Base-by-base conservation (phyloP, 1,140 invertebrate genomes). In the Goniozus legneri region DNA sequence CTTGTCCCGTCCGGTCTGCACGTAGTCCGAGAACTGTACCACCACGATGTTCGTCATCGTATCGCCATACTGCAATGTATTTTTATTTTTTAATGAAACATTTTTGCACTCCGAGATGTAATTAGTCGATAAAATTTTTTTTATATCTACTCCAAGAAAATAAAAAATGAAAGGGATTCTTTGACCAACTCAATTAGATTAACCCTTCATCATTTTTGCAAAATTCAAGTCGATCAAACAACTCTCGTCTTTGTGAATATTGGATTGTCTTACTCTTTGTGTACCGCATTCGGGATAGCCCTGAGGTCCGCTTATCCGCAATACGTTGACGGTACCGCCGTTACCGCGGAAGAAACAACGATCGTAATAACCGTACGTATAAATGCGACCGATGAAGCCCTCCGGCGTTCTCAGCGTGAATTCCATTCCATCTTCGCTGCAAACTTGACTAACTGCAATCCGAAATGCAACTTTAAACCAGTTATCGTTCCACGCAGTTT, bases 11-110 rank as follows among this genome's bases (percentile, higher is more conserved):
- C 88, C 88, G 1, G 92, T 95, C 77, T 95, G 91, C 0, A 95
- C 91, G 61, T 88, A 89, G 70, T 95, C 91, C 47, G 90, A 92
- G 72, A 95, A 94, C 73, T 95, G 92, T 0, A 95, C 91, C 14
- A 95, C 91, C 2, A 93, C 90, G 38, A 95, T 94, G 61, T 95
- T 95, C 31, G 91, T 94, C 84, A 94, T 88, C 1, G 89, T 91
- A 60, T 95, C 91, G 0, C 89, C 91, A 57, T 90, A 92, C 87
- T 92, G 69, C 13, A 67, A 76, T 56, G n/a, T n/a, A n/a, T n/a
- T n/a, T n/a, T n/a, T n/a, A n/a, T n/a, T n/a, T n/a, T n/a, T n/a
- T n/a, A n/a, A n/a, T n/a, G n/a, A n/a, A n/a, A n/a, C n/a, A n/a
- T n/a, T n/a, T n/a, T n/a, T n/a, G n/a, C n/a, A n/a, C n/a, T n/a